phyloP scores from a whole-genome alignment of 2,113 vertebrate genomes.

The Potamarius usumacintae region DNA sequence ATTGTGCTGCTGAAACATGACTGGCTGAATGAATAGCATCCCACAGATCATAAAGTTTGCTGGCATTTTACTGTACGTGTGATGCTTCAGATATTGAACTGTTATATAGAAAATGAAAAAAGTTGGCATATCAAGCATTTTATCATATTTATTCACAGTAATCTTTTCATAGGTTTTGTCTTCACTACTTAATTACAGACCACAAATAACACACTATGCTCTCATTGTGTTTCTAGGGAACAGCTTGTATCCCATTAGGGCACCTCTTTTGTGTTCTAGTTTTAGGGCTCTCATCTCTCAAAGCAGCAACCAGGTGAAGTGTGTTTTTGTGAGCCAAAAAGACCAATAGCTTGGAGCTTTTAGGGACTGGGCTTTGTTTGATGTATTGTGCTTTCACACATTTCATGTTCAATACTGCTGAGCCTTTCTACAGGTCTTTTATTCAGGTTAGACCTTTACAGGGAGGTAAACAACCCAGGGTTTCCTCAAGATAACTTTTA shows the following conservation, averaged over 20 bases:
- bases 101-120: neutral
- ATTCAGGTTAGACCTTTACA: constrained; percentile 14
- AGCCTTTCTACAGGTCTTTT: constrained; percentile 8
- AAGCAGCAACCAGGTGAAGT: constrained; percentile 8
- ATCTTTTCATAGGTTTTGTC: neutral
- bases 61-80: neutral
- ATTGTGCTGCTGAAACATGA: neutral
- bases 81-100: neutral
- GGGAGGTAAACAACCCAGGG: neutral
- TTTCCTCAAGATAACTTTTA: constrained; percentile 8
- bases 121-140: neutral
- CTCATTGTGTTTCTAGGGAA: neutral
- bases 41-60: neutral
- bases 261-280: neutral
- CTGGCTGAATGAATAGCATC: neutral
- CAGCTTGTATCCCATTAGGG: constrained; percentile 3
- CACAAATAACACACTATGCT: neutral
- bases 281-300: neutral
- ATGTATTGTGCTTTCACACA: constrained; percentile 9
- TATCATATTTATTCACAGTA: neutral
- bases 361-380: constrained; percentile 16
- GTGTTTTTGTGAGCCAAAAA: constrained; percentile 5
- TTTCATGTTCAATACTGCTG: constrained; percentile 15
- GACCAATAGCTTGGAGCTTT: constrained; percentile 8
- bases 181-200: neutral